Base-by-base conservation (phyloP, 2,113 vertebrate species). In the Dasyurus viverrinus region DNA sequence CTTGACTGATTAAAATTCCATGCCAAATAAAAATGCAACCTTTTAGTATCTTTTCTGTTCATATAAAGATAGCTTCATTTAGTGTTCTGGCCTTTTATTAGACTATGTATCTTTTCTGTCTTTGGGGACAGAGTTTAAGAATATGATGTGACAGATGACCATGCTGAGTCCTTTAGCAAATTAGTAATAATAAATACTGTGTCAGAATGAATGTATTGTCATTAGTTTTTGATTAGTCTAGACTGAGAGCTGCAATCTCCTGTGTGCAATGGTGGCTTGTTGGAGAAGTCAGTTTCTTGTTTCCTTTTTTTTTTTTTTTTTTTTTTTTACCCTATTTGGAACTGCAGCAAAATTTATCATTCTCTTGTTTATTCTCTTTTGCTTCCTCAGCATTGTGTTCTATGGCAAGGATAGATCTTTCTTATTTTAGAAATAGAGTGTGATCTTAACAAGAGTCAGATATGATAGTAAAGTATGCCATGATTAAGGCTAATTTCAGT, bases 181-280 rank as follows among this genome's bases (percentile, higher is more conserved):
- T 97, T 97, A 98, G 98, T 97, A 98, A 97, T 98, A 98, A 97
- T 97, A 98, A 98, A 98, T 96, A 98, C 76, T 96, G 98, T 97
- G 97, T 98, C 98, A 97, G 97, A 98, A 98, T 97, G 96, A 98
- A 98, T 98, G 95, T 96, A 96, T 98, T 98, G 98, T 98, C 98
- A 95, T 93, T 98, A 92, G 95, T 97, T 97, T 90, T 95, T 96
- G 97, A 98, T 98, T 98, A 97, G 97, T 47, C 46, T 95, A 97
- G 97, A 57, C 97, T 96, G 89, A 93, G 97, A 97, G 93, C 93
- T 95, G 92, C 90, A 97, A 96, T 98, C 97, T 97, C 97, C 97
- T 98, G 98, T 96, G 97, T 98, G 90, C 94, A 98, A 98, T 50
- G 98, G 97, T 98, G 97, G 92, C 92, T 97, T 97, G 97, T 94